phyloP scores from a whole-genome alignment of 2,113 vertebrate species.

The Rhizomys pruinosus region DNA sequence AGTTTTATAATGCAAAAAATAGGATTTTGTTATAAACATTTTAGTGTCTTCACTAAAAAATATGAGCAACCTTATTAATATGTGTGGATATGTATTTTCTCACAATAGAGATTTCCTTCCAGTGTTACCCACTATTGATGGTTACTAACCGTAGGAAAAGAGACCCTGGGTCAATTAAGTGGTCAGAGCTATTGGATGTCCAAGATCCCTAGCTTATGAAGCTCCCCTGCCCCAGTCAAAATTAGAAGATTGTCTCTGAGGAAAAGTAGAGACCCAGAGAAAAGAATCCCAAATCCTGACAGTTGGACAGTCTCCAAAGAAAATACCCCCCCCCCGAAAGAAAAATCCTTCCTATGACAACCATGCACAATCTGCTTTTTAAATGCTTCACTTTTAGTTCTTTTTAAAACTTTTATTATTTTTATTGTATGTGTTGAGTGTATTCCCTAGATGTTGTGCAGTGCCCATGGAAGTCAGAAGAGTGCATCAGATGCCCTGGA shows the following conservation, averaged over 20 bases:
- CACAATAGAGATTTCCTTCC: background rate
- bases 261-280: slow-evolving; percentile 10
- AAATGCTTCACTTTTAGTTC: background rate
- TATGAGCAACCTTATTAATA: background rate
- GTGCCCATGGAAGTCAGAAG: no score
- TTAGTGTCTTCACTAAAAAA: background rate
- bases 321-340: no score
- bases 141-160: background rate
- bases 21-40: background rate
- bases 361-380: background rate
- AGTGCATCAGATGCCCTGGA: no score
- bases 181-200: background rate
- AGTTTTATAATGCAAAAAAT: background rate
- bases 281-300: background rate
- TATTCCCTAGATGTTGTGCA: no score
- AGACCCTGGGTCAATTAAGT: background rate
- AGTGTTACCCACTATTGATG: background rate
- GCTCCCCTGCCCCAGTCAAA: no score
- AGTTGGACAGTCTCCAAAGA: background rate
- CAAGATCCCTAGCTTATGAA: background rate
- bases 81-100: background rate
- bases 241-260: slow-evolving; percentile 27
- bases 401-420: no score
- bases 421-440: no score
- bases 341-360: background rate